Evolutionary conservation across 2,888 invertebrate genomes (phyloP), one percentile per base, ranked within the genome.

Genomic region (Saturnia japonica): DNA sequence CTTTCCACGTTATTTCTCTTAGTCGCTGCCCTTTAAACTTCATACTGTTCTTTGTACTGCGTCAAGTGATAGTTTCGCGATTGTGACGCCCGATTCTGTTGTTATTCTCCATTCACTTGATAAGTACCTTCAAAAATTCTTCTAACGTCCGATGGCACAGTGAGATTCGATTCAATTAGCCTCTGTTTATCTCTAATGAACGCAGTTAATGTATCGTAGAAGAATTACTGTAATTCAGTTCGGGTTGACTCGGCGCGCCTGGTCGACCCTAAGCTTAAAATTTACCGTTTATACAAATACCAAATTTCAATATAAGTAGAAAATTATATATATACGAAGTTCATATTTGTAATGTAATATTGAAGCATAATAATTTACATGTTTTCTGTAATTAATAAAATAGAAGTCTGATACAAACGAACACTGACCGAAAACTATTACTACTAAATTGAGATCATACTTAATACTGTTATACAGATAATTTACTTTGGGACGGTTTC

Each of bases 361-460:
- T 60, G 57, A 60, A 60, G 57, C 12, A 60, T 60, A 60, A 60
- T 60, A 60, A 60, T 60, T 60, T 14, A 25, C 25, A 28, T 3
- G 16, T 60, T 60, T 1, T 28, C 4, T 28, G 28, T 19, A 14
- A n/a, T 60, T 19, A 60, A 14, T 14, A 25, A 28, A 28, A 60
- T 28, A 14, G 3, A 28, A 60, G 25, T 60, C 28, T 28, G 14
- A 4, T 60, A 25, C 57, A 60, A 60, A 12, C 25, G 25, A 14
- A 54, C 54, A 54, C 54, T 9, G n/a, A 54, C 54, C 9, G 11
- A n/a, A n/a, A n/a, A 54, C 4, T 22, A 9, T 28, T 60, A 25
- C 14, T 14, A 28, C 25, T 60, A 60, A 28, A 60, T 28, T 3
- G 25, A 25, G 57, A 60, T 60, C 28, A 25, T 60, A 14, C 9